phyloP scores from a whole-genome alignment of 1,140 invertebrate genomes.

The Chrysomallon squamiferum region DNA sequence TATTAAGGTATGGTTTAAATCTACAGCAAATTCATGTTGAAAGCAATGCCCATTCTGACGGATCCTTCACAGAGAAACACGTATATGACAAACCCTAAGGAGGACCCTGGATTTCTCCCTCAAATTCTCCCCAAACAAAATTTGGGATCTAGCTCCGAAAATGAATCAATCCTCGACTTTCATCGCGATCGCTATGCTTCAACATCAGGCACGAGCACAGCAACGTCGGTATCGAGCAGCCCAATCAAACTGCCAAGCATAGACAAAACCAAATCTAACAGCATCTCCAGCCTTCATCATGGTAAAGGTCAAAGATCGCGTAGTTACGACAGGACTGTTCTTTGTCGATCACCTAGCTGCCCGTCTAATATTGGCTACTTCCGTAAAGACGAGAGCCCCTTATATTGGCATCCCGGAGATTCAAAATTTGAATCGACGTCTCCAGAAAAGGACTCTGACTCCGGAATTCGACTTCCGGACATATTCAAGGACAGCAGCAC shows the following conservation, averaged over 20 bases:
- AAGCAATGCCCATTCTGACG: not conserved
- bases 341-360: slow-evolving; percentile 1
- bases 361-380: not conserved
- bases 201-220: not conserved
- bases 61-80: not conserved
- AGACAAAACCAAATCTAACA: not conserved
- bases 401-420: not conserved
- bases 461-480: not conserved
- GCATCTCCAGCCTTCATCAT: slow-evolving; percentile 1
- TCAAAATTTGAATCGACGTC: not conserved
- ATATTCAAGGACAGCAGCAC: not conserved
- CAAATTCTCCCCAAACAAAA: not conserved
- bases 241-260: not conserved
- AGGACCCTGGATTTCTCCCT: not conserved
- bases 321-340: not conserved
- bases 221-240: not conserved
- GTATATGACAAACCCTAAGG: not conserved
- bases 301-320: not conserved
- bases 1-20: too few species aligned
- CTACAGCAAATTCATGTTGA: too few species aligned
- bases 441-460: not conserved
- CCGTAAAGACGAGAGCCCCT: too few species aligned
- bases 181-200: not conserved
- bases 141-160: not conserved
- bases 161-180: not conserved